Evolutionary conservation across 2,797 vertebrate species (phyloP).

Genomic region (Menidia menidia): DNA sequence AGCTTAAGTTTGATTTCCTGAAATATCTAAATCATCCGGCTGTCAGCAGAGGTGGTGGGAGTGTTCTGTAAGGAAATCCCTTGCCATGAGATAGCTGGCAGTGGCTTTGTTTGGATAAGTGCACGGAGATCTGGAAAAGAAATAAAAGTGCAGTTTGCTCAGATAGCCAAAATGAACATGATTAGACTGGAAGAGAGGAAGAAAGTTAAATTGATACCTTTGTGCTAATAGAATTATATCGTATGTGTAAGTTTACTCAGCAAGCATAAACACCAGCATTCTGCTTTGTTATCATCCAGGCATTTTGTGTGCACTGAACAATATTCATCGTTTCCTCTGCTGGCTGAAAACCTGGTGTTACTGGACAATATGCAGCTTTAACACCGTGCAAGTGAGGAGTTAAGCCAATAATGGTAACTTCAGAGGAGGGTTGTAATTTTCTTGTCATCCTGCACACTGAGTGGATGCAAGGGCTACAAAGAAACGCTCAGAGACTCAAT

Average conservation of each 20-base stretch:
- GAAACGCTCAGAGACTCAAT: slow-evolving; percentile 43
- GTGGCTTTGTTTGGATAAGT: slow-evolving; percentile 57
- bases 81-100: slow-evolving; percentile 53
- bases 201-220: slow-evolving; percentile 52
- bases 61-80: slow-evolving; percentile 60
- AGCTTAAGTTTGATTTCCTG: slow-evolving; percentile 42
- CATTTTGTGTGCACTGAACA: slow-evolving; percentile 1
- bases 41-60: slow-evolving; percentile 49
- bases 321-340: slow-evolving; percentile 32
- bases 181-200: slow-evolving; percentile 56
- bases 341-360: slow-evolving; percentile 57
- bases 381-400: slow-evolving; percentile 25
- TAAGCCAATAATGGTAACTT: slow-evolving; percentile 31
- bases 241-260: slow-evolving; percentile 35
- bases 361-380: slow-evolving; percentile 24
- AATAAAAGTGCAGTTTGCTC: slow-evolving; percentile 17
- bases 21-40: slow-evolving; percentile 50
- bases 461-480: slow-evolving; percentile 29
- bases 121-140: slow-evolving; percentile 35
- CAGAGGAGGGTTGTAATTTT: slow-evolving; percentile 37
- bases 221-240: slow-evolving; percentile 42
- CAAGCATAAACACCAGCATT: slow-evolving; percentile 29
- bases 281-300: slow-evolving; percentile 35
- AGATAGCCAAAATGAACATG: slow-evolving; percentile 42
- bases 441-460: slow-evolving; percentile 48